These are phyloP conservation scores for Gari tellinella DNA, from an alignment of 2,888 invertebrate genomes.

Conservation along the genomic window DNA sequence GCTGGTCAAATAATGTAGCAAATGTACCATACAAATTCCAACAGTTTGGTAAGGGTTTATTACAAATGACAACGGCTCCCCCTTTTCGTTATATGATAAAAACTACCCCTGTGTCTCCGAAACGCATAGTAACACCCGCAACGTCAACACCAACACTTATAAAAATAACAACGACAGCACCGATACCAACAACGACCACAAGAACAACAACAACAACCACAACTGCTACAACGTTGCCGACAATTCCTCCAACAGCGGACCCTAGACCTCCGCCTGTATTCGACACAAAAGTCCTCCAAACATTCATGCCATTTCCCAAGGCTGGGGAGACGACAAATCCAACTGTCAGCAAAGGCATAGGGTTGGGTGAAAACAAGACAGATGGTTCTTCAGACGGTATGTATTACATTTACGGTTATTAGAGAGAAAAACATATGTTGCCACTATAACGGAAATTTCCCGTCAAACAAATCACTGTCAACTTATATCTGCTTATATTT, in stretches of 20 bases:
- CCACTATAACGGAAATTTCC: no score
- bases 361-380: background rate
- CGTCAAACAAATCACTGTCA: no score
- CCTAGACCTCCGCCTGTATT: conserved; percentile 58
- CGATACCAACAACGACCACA: conserved; percentile 9
- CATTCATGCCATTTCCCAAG: conserved; percentile 57
- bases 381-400: background rate
- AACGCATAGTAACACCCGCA: background rate
- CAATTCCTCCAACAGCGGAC: conserved; percentile 39
- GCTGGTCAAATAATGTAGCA: no score
- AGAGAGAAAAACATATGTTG: no score
- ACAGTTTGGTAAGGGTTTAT: no score
- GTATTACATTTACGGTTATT: no score
- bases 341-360: background rate
- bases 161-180: background rate
- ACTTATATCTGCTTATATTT: no score
- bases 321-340: conserved; percentile 29
- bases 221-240: conserved; percentile 25
- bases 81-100: no score
- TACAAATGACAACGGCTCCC: no score
- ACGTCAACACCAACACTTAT: background rate
- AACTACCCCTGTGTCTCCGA: background rate
- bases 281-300: conserved; percentile 41
- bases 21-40: no score
- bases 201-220: conserved; percentile 14